These are phyloP conservation scores for Nudaria mundana DNA, from an alignment of 2,888 invertebrate species.

Conservation along the genomic window DNA sequence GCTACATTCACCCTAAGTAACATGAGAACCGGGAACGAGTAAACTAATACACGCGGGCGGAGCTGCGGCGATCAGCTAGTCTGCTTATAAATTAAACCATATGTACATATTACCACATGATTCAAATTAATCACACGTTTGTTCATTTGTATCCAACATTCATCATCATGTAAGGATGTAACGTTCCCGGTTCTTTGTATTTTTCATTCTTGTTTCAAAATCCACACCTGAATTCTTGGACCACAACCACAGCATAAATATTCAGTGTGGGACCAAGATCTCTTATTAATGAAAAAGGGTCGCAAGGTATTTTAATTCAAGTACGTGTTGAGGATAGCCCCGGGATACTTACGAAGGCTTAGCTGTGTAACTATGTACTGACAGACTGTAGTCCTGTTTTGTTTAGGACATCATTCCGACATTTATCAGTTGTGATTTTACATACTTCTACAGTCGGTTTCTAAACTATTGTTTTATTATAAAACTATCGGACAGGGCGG, in stretches of 20 bases:
- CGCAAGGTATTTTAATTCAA: constrained; percentile 81
- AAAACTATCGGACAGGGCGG: neutral
- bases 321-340: constrained; percentile 77
- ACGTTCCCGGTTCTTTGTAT: no score
- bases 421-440: constrained; percentile 1
- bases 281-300: constrained; percentile 82
- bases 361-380: constrained; percentile 20
- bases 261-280: constrained; percentile 76
- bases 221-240: constrained; percentile 29
- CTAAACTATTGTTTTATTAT: neutral
- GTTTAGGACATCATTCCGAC: constrained; percentile 9
- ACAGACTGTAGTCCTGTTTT: neutral
- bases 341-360: constrained; percentile 45
- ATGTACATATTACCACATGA: no score
- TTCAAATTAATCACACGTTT: no score
- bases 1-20: no score
- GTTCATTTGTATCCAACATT: neutral
- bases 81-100: no score
- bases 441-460: neutral
- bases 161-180: no score
- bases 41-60: no score
- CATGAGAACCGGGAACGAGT: no score
- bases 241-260: constrained; percentile 64
- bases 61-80: no score
- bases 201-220: no score